Base-by-base conservation (phyloP, 2,888 invertebrate genomes). In the Augiades crinisus region DNA sequence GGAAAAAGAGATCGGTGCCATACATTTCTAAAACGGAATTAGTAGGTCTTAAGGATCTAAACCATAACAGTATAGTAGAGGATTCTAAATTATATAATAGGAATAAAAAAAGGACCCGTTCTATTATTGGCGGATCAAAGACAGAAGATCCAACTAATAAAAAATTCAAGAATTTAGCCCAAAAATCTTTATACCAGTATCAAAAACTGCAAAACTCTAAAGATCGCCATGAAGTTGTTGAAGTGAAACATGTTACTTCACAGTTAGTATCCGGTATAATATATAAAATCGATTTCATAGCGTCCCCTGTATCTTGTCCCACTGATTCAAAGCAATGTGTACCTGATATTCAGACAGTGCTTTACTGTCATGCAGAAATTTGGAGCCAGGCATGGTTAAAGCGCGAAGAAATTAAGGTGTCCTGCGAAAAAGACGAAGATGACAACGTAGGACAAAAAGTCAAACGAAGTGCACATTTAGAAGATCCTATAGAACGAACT, bases 321-420 rank as follows among this genome's bases (percentile, higher is more conserved):
- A 5, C 21, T n/a, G 53, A 64, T 43, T 58, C 63, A 19, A 36
- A 56, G n/a, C n/a, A n/a, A n/a, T n/a, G n/a, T n/a, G n/a, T n/a
- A n/a, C n/a, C n/a, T n/a, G n/a, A 57, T 44, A 50, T 58, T 12
- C 59, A 63, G 16, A 50, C 54, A 10, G 40, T 63, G 21, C 54
- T 75, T 14, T 58, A 63, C 53, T 93, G 93, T 64, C 60, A 80
- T 17, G 68, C 92, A 24, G 61, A 73, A 47, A 81, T 92, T 40
- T 92, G 90, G 91, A 81, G 89, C 27, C 83, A 78, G 27, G 88
- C 91, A 5, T 92, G 92, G 92, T 31, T 89, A 16, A 76, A 77
- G 36, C 54, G 50, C 1, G 78, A 81, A 41, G 70, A 80, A 27
- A 74, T 80, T 49, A 63, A 75, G 34, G 77, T 89, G 0, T 60